phyloP scores from a whole-genome alignment of 1,140 invertebrate species.

The Ephestia elutella region DNA sequence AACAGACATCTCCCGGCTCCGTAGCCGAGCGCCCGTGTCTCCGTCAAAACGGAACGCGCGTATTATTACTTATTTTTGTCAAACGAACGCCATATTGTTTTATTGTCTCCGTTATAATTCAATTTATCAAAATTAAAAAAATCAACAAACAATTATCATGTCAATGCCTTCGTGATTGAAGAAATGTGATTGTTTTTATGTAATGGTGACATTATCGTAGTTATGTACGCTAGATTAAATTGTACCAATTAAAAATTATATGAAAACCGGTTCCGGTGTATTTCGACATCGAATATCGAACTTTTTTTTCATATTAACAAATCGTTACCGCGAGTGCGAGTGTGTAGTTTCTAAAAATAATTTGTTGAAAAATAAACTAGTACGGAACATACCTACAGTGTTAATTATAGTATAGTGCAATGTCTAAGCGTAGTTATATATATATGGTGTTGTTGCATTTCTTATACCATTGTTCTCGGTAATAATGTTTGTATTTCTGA shows the following conservation, averaged over 20 bases:
- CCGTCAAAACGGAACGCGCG: slow-evolving; percentile 34
- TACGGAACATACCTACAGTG: slow-evolving; percentile 26
- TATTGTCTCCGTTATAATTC: slow-evolving; percentile 46
- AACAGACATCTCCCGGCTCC: slow-evolving; percentile 50
- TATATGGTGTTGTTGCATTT: slow-evolving; percentile 39
- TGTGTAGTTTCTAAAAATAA: slow-evolving; percentile 33
- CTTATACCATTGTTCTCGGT: slow-evolving; percentile 11
- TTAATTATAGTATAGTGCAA: slow-evolving; percentile 46
- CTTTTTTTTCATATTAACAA: background rate
- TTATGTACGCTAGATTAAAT: slow-evolving; percentile 4
- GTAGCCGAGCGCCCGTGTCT: slow-evolving; percentile 45
- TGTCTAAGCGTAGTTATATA: slow-evolving; percentile 27
- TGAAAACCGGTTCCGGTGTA: background rate
- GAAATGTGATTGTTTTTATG: slow-evolving; percentile 7
- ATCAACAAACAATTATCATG: slow-evolving; percentile 5
- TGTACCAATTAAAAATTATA: slow-evolving; percentile 1
- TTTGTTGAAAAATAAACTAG: slow-evolving; percentile 33
- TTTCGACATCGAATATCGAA: background rate
- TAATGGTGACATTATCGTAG: slow-evolving; percentile 4
- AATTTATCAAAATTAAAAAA: slow-evolving; percentile 15
- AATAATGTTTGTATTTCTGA: slow-evolving; percentile 7
- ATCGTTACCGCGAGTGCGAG: background rate
- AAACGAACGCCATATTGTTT: slow-evolving; percentile 65
- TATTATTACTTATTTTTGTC: slow-evolving; percentile 56
- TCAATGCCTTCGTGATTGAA: background rate